Base-by-base conservation (phyloP, 1,140 invertebrate genomes). In the Hestina assimilis region DNA sequence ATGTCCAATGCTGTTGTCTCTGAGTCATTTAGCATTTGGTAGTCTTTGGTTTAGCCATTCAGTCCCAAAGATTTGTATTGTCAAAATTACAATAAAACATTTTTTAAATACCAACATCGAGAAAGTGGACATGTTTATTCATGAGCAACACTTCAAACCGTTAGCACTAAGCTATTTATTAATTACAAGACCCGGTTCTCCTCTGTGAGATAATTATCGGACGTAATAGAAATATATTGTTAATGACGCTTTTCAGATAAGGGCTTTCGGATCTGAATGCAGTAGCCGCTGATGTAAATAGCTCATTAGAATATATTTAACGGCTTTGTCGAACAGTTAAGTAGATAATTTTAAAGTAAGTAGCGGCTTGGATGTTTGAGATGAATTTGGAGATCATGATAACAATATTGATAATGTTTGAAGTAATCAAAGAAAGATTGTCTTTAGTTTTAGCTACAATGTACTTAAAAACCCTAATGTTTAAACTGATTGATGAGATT, bases 111-210 rank as follows among this genome's bases (percentile, higher is more conserved):
- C 38, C 12, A 12, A 29, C 26, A 42, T 14, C 23, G 21, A 26
- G 55, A 55, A 61, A 61, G 53, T 33, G 23, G 28, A 45, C 7
- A 51, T 56, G 46, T 61, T 46, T 61, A 61, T 61, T 61, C 46
- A 61, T 50, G 53, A 45, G 26, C 23, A 23, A 50, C 19, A 50
- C 51, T 15, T 42, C 28, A 3, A 38, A 43, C 33, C 20, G 23
- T 48, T 43, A 45, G 38, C 38, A 56, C 42, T 26, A 28, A 50
- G 48, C 56, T 56, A 61, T 61, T 51, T 56, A 61, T 61, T 51
- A 56, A 56, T 61, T 50, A 43, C 38, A 11, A 14, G 29, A 29
- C 41, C 20, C 28, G 26, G 38, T 43, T 50, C 29, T 28, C 45
- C 11, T 58, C 15, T 43, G 20, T 11, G 15, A 51, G 38, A 43